Percentiles rank a stretch among this genome's conserved stretches.
These are phyloP conservation scores for Ctenicera cuprea DNA, from an alignment of 2,888 invertebrate species.

Conservation along the genomic window DNA sequence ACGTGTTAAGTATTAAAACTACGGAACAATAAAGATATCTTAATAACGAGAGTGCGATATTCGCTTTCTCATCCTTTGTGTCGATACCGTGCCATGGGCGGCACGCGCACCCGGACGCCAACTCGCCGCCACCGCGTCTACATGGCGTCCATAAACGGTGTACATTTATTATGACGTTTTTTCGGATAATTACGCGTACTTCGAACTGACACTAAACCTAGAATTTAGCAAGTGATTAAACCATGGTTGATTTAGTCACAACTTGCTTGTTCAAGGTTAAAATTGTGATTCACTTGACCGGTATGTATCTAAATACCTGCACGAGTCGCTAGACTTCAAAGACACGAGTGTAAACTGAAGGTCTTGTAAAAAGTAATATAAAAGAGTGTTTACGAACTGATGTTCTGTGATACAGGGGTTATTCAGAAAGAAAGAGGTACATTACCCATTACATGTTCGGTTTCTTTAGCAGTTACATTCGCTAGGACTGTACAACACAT, in stretches of 20 bases:
- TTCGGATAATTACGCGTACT: constrained; percentile 22
- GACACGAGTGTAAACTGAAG: neutral
- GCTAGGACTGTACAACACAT: too few species aligned
- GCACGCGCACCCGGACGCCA: constrained; percentile 69
- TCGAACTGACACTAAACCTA: neutral
- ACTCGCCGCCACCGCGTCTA: constrained; percentile 67
- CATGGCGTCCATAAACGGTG: constrained; percentile 52
- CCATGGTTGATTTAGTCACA: neutral
- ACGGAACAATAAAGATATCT: constrained; percentile 38
- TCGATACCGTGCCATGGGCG: constrained; percentile 64
- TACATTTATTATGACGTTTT: constrained; percentile 24
- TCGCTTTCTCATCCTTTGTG: constrained; percentile 59
- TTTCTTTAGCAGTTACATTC: too few species aligned
- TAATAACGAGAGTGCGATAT: constrained; percentile 35
- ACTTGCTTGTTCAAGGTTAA: constrained; percentile 21
- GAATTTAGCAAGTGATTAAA: constrained; percentile 5
- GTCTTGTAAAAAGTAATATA: constrained; percentile 9
- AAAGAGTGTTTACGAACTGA: neutral
- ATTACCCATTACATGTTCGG: neutral
- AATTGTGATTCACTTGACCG: constrained; percentile 22
- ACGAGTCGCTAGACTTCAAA: constrained; percentile 9
- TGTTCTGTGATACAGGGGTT: neutral
- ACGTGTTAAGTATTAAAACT: constrained; percentile 4
- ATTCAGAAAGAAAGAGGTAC: neutral
- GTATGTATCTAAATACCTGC: constrained; percentile 5